Conservation (phyloP, 2,888 invertebrate species). For the Embidobia sp. region DNA sequence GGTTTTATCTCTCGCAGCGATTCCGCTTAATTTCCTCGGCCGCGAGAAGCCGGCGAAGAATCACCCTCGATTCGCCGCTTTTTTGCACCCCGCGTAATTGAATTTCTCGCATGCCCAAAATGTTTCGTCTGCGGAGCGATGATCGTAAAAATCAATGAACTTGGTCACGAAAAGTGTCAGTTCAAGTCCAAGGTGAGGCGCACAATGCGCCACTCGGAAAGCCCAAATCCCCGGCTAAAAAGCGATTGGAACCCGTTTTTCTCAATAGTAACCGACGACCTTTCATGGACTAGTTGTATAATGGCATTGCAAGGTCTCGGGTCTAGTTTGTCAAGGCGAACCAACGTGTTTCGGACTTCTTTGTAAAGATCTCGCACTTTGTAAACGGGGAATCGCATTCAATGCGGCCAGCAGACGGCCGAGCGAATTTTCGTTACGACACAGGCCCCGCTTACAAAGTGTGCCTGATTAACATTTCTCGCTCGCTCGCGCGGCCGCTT, state of each 20-base stretch:
- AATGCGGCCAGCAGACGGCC: too few species aligned
- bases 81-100: background rate
- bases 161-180: conserved; percentile 7
- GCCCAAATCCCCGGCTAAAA: conserved; percentile 10
- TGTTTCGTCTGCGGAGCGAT: background rate
- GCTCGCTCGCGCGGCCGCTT: too few species aligned
- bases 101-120: conserved; percentile 12
- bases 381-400: too few species aligned
- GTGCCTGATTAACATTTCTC: too few species aligned
- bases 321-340: conserved; percentile 58
- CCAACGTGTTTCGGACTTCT: conserved; percentile 44
- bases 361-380: conserved; percentile 27
- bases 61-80: conserved; percentile 11
- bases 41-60: conserved; percentile 8
- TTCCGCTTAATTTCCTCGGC: conserved; percentile 39
- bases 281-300: conserved; percentile 51
- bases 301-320: conserved; percentile 43
- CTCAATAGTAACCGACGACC: conserved; percentile 39
- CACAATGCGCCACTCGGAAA: conserved; percentile 12
- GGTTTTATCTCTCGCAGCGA: conserved; percentile 51
- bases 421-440: too few species aligned
- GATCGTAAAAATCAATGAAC: conserved; percentile 4
- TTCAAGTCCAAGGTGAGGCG: conserved; percentile 27
- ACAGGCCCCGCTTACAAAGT: too few species aligned
- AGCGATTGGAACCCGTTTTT: conserved; percentile 40